phyloP scores from a whole-genome alignment of 2,888 invertebrate species.

The Caenorhabditis sulstoni region DNA sequence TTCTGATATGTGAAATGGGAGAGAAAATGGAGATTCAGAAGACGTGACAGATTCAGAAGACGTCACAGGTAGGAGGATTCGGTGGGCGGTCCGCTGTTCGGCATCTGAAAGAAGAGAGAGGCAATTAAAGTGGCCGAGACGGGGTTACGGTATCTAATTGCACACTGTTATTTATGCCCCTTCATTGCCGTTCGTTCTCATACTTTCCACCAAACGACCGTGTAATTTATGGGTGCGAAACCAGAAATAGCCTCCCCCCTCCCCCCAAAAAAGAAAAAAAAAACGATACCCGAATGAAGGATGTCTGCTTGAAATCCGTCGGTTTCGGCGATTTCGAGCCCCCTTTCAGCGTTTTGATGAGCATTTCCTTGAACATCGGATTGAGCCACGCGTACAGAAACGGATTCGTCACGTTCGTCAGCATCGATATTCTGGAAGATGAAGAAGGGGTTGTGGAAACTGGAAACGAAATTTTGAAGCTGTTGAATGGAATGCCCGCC shows the following conservation, averaged over 20 bases:
- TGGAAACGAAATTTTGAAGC: no score
- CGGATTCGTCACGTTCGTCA: slow-evolving; percentile 74
- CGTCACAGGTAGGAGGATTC: slow-evolving; percentile 49
- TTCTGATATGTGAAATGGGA: no score
- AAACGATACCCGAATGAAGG: slow-evolving; percentile 48
- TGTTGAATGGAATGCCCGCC: no score
- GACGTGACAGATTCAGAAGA: background rate
- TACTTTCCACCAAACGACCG: background rate
- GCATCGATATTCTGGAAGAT: slow-evolving; percentile 71
- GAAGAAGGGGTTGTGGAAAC: background rate
- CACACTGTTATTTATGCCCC: slow-evolving; percentile 11
- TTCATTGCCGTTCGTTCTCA: background rate
- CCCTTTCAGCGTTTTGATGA: slow-evolving; percentile 66
- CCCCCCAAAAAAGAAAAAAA: background rate
- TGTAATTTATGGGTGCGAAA: background rate
- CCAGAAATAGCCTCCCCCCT: no score
- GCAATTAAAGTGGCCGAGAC: slow-evolving; percentile 10
- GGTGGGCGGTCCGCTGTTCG: slow-evolving; percentile 48
- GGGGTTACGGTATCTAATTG: background rate
- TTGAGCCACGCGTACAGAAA: slow-evolving; percentile 78
- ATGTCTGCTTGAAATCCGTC: slow-evolving; percentile 44
- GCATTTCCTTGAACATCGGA: slow-evolving; percentile 73
- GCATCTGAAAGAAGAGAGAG: slow-evolving; percentile 49
- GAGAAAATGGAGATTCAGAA: background rate
- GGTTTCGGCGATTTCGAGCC: slow-evolving; percentile 47